These are phyloP conservation scores for Myotis planiceps DNA, from an alignment of 2,797 vertebrate genomes.

Conservation along the genomic window DNA sequence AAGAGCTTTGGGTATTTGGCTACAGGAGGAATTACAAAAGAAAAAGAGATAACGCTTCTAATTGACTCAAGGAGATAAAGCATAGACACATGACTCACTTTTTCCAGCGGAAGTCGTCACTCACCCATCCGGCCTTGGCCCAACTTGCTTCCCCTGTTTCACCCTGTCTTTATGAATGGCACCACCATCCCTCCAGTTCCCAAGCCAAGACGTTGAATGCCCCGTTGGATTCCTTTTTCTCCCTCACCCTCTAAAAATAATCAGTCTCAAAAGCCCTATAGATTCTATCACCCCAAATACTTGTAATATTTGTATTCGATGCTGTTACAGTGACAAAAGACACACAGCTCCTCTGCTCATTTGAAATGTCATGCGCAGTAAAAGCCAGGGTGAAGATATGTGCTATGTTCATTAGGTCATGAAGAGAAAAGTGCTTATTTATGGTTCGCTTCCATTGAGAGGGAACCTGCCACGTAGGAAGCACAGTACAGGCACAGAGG, in stretches of 20 bases:
- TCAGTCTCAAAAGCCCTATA: background rate
- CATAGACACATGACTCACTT: background rate
- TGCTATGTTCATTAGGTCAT: background rate
- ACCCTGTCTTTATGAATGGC: background rate
- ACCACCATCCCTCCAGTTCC: background rate
- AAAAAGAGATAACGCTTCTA: background rate
- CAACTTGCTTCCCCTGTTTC: background rate
- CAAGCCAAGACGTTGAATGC: background rate
- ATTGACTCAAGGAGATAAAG: background rate
- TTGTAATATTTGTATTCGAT: background rate
- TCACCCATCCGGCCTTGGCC: background rate
- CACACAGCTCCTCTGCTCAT: background rate
- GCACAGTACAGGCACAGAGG: background rate
- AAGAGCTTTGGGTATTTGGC: background rate
- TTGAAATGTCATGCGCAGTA: background rate
- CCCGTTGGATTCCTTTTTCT: background rate
- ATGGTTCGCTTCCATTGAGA: background rate
- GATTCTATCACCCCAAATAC: background rate
- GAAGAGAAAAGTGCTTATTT: background rate
- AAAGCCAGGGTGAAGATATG: background rate
- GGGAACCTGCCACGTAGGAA: background rate
- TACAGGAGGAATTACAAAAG: background rate
- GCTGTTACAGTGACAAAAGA: background rate
- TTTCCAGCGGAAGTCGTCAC: background rate
- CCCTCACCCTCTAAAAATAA: background rate